Percentiles rank a stretch among this genome's conserved stretches.
These are phyloP conservation scores for Anoplopoma fimbria DNA, from an alignment of 2,113 vertebrate species.

Conservation along the genomic window DNA sequence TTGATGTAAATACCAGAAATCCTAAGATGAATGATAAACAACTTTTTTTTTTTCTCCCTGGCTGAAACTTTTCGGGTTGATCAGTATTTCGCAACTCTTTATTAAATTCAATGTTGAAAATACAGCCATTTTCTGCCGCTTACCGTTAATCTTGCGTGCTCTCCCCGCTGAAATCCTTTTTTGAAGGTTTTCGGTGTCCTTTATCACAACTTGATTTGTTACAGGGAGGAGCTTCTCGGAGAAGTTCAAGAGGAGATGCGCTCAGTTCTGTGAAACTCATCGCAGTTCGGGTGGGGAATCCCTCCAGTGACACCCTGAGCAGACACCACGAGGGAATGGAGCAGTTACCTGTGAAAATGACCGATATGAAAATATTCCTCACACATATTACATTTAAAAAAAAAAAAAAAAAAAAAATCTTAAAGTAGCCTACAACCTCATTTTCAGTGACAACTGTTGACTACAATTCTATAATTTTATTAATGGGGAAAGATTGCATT, in stretches of 20 bases:
- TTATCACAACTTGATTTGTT: constrained; percentile 55
- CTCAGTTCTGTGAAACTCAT: constrained; percentile 73
- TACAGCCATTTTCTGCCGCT: constrained; percentile 27
- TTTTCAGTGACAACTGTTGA: constrained; percentile 36
- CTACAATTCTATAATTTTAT: neutral
- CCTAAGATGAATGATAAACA: neutral
- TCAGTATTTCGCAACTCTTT: neutral
- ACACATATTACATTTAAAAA: neutral
- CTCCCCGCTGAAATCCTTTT: constrained; percentile 55
- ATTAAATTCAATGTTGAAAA: neutral
- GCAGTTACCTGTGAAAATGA: constrained; percentile 56
- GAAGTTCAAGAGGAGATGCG: constrained; percentile 61
- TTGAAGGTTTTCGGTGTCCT: constrained; percentile 44
- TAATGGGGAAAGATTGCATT: neutral
- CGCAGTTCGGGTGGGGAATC: constrained; percentile 74
- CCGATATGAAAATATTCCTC: constrained; percentile 41
- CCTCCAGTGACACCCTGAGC: constrained; percentile 68
- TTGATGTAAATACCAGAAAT: neutral
- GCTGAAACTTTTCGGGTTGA: neutral
- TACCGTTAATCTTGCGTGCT: constrained; percentile 72
- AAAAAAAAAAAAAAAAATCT: neutral
- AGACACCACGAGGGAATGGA: constrained; percentile 55
- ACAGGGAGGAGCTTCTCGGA: constrained; percentile 72
- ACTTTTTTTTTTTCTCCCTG: neutral
- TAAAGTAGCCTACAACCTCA: neutral